These are phyloP conservation scores for Scylla paramamosain DNA, from an alignment of 1,140 invertebrate genomes.

Conservation along the genomic window DNA sequence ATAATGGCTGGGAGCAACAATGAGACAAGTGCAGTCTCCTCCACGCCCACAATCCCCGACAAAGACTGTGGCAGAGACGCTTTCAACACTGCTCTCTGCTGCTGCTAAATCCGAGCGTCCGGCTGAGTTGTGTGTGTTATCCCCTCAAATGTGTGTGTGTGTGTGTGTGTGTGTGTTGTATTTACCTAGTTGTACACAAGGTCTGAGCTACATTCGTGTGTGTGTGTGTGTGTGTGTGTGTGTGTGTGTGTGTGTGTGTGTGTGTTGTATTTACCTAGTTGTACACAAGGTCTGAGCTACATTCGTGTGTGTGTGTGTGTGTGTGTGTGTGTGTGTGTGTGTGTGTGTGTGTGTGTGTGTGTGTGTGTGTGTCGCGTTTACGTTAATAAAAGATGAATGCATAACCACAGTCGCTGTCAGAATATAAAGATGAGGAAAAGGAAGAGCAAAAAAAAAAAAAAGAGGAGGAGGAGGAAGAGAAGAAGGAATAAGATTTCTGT, in stretches of 20 bases:
- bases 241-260: slow-evolving; percentile 12
- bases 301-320: slow-evolving; percentile 25
- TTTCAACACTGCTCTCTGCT: slow-evolving; percentile 50
- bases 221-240: slow-evolving; percentile 5
- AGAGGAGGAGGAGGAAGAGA: neutral
- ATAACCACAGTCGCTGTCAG: neutral
- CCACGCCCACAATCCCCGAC: neutral
- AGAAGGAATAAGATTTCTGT: neutral
- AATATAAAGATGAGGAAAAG: neutral
- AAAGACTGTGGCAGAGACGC: neutral
- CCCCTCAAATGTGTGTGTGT: neutral
- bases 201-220: neutral
- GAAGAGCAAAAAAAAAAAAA: neutral
- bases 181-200: neutral
- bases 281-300: neutral
- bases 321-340: neutral
- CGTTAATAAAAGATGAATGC: neutral
- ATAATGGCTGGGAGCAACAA: neutral
- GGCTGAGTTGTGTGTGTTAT: slow-evolving; percentile 30
- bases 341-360: neutral
- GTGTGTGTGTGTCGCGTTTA: neutral
- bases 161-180: slow-evolving; percentile 36
- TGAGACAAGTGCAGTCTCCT: neutral
- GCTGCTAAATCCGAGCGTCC: slow-evolving; percentile 27
- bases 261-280: neutral